phyloP scores from a whole-genome alignment of 2,888 invertebrate species.

The Melinaea menophilus region DNA sequence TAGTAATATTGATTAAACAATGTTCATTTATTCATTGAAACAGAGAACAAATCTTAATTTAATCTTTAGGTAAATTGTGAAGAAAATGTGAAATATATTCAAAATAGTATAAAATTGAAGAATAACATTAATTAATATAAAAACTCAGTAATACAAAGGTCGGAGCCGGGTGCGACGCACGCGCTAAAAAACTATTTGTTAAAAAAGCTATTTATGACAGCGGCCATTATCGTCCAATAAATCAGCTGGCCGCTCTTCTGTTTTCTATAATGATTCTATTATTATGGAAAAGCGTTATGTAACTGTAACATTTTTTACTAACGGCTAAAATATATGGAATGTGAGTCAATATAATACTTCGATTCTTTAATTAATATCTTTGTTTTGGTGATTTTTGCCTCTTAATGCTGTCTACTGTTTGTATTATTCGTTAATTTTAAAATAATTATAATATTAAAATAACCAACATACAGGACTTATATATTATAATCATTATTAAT shows the following conservation, averaged over 20 bases:
- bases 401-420: too few species aligned
- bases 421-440: too few species aligned
- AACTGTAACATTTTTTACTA: slow-evolving; percentile 73
- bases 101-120: neutral
- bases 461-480: too few species aligned
- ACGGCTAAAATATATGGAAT: slow-evolving; percentile 45
- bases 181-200: slow-evolving; percentile 60
- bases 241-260: slow-evolving; percentile 79
- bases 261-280: slow-evolving; percentile 79
- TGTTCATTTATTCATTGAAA: too few species aligned
- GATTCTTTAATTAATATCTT: neutral
- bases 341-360: slow-evolving; percentile 28
- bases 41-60: too few species aligned
- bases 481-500: too few species aligned
- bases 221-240: slow-evolving; percentile 76
- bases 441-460: too few species aligned
- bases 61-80: too few species aligned
- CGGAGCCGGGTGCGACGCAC: slow-evolving; percentile 54
- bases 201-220: slow-evolving; percentile 77
- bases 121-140: neutral
- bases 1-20: too few species aligned
- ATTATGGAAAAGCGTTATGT: slow-evolving; percentile 78
- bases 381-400: too few species aligned
- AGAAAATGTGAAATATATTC: neutral
- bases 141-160: slow-evolving; percentile 10